These are phyloP conservation scores for Sebastolobus altivelis DNA, from an alignment of 2,797 vertebrate species.

Conservation along the genomic window DNA sequence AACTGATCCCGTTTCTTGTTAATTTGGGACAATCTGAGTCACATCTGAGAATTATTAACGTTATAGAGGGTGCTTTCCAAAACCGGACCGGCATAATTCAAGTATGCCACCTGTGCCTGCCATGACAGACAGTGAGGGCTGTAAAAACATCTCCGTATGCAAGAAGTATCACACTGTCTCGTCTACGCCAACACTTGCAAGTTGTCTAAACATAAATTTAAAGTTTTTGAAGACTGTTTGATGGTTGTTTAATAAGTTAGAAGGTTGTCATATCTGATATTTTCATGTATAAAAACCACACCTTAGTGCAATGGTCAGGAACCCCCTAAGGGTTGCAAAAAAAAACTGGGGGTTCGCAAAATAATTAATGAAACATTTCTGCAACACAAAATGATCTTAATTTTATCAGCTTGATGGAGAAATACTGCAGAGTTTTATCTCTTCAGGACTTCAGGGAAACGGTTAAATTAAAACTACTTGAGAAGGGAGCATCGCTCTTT, in stretches of 20 bases:
- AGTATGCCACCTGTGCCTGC: neutral
- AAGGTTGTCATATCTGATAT: neutral
- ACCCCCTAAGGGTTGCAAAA: neutral
- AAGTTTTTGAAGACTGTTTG: neutral
- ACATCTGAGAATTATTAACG: neutral
- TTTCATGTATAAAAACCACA: neutral
- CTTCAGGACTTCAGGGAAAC: neutral
- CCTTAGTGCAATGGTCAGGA: neutral
- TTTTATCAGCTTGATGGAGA: too few relatives aligned
- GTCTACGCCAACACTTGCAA: neutral
- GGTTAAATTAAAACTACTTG: neutral
- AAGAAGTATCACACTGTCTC: neutral
- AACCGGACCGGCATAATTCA: neutral
- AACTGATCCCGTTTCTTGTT: neutral
- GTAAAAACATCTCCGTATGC: neutral
- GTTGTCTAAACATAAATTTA: neutral
- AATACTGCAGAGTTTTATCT: too few relatives aligned
- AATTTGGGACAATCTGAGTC: neutral
- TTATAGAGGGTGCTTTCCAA: neutral
- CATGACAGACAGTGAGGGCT: neutral
- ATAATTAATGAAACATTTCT: neutral
- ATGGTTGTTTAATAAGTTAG: neutral
- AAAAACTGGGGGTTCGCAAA: neutral
- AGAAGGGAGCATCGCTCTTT: neutral
- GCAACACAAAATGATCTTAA: neutral